Percentiles rank a stretch among this genome's conserved stretches.
Evolutionary conservation across 2,797 vertebrate species (phyloP).

Genomic region (Bovichtus diacanthus): DNA sequence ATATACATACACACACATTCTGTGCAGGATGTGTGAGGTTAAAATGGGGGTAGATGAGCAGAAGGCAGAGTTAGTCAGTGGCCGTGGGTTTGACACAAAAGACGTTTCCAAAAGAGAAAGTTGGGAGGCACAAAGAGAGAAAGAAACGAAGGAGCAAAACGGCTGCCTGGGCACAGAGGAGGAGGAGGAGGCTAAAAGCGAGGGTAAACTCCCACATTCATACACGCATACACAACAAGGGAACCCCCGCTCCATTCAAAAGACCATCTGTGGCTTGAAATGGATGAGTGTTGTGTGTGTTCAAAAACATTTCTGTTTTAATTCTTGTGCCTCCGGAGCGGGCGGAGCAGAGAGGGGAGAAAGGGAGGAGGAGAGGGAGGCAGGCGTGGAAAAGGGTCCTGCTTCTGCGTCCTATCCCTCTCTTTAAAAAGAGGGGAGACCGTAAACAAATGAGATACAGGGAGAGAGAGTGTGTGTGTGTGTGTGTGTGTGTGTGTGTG

Average conservation of each 20-base stretch:
- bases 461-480: slow-evolving; percentile 27
- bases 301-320: slow-evolving; percentile 77
- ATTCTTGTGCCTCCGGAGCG: slow-evolving; percentile 74
- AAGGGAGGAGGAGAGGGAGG: slow-evolving; percentile 37
- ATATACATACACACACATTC: background rate
- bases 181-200: slow-evolving; percentile 63
- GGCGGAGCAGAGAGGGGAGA: slow-evolving; percentile 69
- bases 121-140: slow-evolving; percentile 83
- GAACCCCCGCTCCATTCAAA: slow-evolving; percentile 83
- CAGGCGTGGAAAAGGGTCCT: slow-evolving; percentile 63
- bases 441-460: slow-evolving; percentile 82
- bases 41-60: slow-evolving; percentile 82
- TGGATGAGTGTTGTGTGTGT: slow-evolving; percentile 82
- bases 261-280: slow-evolving; percentile 89
- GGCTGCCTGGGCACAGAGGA: slow-evolving; percentile 78
- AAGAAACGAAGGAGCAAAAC: slow-evolving; percentile 83
- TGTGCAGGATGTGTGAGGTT: slow-evolving; percentile 53
- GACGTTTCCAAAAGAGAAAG: slow-evolving; percentile 80
- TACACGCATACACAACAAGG: slow-evolving; percentile 72
- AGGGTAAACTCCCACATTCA: slow-evolving; percentile 82
- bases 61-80: slow-evolving; percentile 75
- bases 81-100: slow-evolving; percentile 78
- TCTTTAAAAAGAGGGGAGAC: slow-evolving; percentile 59
- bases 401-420: slow-evolving; percentile 74
- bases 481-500: slow-evolving; percentile 45